A percentile compares a stretch with the other conserved stretches of the same genome.
These are phyloP conservation scores for Calidris pygmaea DNA, from an alignment of 2,113 vertebrate genomes.

Conservation along the genomic window DNA sequence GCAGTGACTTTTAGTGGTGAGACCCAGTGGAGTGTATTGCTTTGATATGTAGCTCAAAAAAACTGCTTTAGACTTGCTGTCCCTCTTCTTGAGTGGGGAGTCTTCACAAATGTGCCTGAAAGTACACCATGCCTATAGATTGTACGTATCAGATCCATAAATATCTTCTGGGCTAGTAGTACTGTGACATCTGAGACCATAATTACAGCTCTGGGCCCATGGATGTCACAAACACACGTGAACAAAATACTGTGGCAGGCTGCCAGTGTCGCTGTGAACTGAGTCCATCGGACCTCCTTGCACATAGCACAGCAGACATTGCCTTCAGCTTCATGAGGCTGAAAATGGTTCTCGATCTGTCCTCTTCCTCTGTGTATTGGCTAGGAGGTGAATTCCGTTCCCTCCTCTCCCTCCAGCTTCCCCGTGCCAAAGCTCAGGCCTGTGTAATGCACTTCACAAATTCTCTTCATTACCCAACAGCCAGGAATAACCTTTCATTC, in stretches of 20 bases:
- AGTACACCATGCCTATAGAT: neutral
- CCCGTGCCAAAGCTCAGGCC: neutral
- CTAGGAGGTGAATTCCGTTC: neutral
- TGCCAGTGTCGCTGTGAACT: neutral
- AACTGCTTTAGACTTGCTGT: neutral
- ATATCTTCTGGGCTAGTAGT: neutral
- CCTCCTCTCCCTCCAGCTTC: neutral
- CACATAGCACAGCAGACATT: neutral
- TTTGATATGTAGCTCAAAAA: neutral
- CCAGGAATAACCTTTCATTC: neutral
- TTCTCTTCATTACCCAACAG: neutral
- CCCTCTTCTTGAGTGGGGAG: neutral
- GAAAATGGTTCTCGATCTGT: neutral
- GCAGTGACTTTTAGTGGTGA: neutral
- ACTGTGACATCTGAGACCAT: constrained; percentile 22
- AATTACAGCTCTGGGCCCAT: neutral
- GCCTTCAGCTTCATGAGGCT: neutral
- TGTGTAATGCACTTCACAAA: neutral
- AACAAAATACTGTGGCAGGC: neutral
- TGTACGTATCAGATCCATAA: neutral
- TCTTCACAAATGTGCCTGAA: neutral
- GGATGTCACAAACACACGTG: neutral
- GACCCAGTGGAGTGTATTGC: neutral
- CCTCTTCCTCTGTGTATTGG: neutral
- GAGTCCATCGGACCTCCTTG: neutral